Conservation (phyloP, 2,797 vertebrate genomes). For the Myotis planiceps region DNA sequence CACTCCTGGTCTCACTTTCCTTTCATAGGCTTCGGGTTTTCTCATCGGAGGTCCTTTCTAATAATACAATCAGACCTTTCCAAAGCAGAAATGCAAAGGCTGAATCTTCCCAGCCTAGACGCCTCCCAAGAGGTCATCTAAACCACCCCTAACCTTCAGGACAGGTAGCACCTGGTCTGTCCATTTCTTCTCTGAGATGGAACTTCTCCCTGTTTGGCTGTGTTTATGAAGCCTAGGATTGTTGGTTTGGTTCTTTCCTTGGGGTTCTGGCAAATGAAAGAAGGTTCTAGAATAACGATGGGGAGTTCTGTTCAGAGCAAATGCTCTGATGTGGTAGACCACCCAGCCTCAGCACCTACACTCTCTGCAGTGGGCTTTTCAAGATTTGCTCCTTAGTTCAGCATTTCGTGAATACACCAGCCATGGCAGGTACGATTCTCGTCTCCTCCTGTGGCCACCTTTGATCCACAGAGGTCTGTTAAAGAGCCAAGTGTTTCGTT, state of each 20-base stretch:
- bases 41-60: not conserved
- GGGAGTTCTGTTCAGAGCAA: not conserved
- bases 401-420: not conserved
- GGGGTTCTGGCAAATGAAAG: not conserved
- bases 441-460: not conserved
- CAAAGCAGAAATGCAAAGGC: not conserved
- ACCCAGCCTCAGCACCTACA: not conserved
- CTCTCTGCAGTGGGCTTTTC: not conserved
- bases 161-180: fast-evolving
- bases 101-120: not conserved
- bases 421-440: not conserved
- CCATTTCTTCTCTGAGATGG: not conserved
- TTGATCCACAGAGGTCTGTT: not conserved
- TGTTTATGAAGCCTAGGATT: not conserved
- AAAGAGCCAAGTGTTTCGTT: slow-evolving; percentile 37
- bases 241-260: not conserved
- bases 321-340: not conserved
- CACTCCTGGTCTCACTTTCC: not conserved
- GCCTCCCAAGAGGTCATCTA: not conserved
- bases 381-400: not conserved
- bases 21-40: not conserved
- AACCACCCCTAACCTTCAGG: not conserved
- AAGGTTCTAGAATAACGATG: not conserved
- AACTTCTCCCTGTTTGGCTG: not conserved
- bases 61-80: not conserved